Percentiles rank a stretch among this genome's conserved stretches.
Evolutionary conservation across 1,140 invertebrate genomes (phyloP).

Genomic region (Drosophila kurseongensis): DNA sequence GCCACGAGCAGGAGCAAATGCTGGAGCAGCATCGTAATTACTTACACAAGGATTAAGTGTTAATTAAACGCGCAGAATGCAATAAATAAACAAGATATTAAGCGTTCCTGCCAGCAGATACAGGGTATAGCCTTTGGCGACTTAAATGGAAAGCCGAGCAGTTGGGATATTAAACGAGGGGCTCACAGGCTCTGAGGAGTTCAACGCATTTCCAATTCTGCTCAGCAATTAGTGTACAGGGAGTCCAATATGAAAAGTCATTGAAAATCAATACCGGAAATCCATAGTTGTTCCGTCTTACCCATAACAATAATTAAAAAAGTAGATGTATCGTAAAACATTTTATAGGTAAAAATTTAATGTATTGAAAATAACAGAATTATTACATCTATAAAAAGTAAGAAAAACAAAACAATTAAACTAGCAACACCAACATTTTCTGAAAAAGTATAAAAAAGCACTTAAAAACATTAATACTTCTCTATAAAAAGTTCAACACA

Average conservation of each 20-base stretch:
- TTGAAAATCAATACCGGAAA: no score
- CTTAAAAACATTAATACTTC: not conserved
- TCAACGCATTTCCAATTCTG: not conserved
- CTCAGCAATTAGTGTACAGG: conserved; percentile 1
- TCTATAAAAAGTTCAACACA: no score
- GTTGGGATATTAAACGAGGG: not conserved
- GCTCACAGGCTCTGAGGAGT: conserved; percentile 5
- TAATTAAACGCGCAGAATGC: conserved; percentile 80
- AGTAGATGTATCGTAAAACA: not conserved
- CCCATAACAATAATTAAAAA: no score
- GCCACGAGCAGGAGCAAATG: conserved; percentile 14
- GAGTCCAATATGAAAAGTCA: no score
- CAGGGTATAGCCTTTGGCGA: conserved; percentile 4
- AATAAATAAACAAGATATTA: conserved; percentile 83
- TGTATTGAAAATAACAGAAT: not conserved
- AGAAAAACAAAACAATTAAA: not conserved
- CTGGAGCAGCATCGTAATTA: conserved; percentile 65
- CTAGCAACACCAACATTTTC: conserved; percentile 14
- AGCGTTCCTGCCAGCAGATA: conserved; percentile 51
- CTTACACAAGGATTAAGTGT: conserved; percentile 82
- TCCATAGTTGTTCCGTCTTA: no score
- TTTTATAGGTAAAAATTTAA: no score
- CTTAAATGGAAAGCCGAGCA: conserved; percentile 1
- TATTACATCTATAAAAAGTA: not conserved
- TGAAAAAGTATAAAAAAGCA: not conserved